Base-by-base conservation (phyloP, 2,888 invertebrate genomes). In the Lasius fuliginosus region DNA sequence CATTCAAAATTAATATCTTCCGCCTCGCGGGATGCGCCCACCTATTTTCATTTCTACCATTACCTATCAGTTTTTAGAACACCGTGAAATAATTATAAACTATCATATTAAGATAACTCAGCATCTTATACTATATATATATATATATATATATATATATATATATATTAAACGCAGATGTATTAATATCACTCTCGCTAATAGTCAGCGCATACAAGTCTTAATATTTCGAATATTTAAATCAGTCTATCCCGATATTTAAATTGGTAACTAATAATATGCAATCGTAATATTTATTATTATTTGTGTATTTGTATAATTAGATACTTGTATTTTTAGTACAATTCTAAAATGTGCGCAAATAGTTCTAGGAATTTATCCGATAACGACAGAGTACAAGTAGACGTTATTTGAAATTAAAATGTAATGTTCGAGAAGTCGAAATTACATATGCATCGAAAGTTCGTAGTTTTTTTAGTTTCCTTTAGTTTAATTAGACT, bases 1-100 rank as follows among this genome's bases (percentile, higher is more conserved):
- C 67, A 23, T 33, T 65, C 18, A 67, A 56, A 67, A 82, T 77
- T 81, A 81, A 81, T 81, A 81, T 81, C 27, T 73, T 60, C 36
- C 33, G 23, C n/a, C 46, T 60, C n/a, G 60, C 71, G 30, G 68
- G 33, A 11, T 18, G 3, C 23, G 46, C 23, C 33, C 36, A n/a
- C 40, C 27, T 60, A 60, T 46, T 73, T 81, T 60, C 60, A 49
- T 56, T 67, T 27, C 40, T 46, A 53, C 6, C 12, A 36, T 40
- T 36, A 46, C 8, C 27, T 73, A 36, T 9, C 12, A 42, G 9
- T 12, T 9, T 73, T 73, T 42, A 60, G 27, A 60, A 18, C 9
- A 11, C 12, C 6, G 8, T 49, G 8, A 60, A 33, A 58, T 69
- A 69, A 69, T 79, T 73, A 79, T 33, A 27, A 60, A 60, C 18